These are phyloP conservation scores for Lepidocolaptes lacrymiger DNA, from an alignment of 2,797 vertebrate genomes.

Conservation along the genomic window DNA sequence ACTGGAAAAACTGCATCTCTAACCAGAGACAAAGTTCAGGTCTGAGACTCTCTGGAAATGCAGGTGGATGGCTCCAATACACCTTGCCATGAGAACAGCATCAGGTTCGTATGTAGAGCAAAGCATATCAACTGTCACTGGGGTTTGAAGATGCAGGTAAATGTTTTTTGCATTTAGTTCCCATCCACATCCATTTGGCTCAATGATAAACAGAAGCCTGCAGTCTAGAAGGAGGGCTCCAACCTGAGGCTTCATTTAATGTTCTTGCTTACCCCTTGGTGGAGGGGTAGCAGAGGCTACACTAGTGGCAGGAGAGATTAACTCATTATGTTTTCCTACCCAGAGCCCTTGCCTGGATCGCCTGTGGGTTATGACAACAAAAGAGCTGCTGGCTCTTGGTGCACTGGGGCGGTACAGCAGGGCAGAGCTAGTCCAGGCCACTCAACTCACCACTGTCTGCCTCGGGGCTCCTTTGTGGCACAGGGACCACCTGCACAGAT, in stretches of 20 bases:
- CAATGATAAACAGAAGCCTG: background rate
- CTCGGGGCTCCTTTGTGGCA: background rate
- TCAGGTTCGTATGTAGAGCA: background rate
- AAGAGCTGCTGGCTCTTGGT: background rate
- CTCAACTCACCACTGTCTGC: fast-evolving
- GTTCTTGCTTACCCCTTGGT: fast-evolving
- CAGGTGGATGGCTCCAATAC: background rate
- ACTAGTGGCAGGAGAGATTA: background rate
- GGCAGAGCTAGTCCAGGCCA: background rate
- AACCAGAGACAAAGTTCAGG: background rate
- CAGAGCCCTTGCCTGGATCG: background rate
- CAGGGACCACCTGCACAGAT: fast-evolving
- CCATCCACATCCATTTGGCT: background rate
- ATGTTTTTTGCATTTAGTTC: background rate
- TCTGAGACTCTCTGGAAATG: background rate
- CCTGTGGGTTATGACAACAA: background rate
- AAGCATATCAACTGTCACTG: background rate
- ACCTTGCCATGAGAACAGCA: background rate
- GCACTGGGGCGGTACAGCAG: background rate
- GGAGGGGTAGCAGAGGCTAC: background rate
- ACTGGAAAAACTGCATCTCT: background rate
- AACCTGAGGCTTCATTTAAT: background rate
- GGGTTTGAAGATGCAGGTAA: background rate
- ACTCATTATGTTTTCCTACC: background rate
- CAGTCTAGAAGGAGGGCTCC: background rate